Evolutionary conservation across 2,888 invertebrate species (phyloP).

Genomic region (Sepioteuthis lessoniana): DNA sequence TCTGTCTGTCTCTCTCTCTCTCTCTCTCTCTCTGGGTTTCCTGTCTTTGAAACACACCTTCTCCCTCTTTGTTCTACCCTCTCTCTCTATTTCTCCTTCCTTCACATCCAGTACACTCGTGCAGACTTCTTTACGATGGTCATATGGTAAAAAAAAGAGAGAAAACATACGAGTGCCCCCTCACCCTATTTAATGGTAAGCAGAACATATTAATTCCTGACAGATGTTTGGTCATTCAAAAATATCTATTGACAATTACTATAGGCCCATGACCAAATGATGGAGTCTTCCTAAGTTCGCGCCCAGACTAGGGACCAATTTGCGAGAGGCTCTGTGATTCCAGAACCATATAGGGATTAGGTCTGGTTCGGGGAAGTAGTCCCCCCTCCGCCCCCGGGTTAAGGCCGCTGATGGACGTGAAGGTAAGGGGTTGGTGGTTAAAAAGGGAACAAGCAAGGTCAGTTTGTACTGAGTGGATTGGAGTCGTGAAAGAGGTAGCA

Average conservation of each 20-base stretch:
- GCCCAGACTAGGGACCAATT: neutral
- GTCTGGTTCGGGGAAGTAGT: neutral
- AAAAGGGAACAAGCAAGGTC: neutral
- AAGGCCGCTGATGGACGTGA: neutral
- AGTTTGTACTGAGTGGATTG: neutral
- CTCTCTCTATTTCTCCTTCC: no score
- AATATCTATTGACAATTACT: neutral
- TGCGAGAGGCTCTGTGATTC: neutral
- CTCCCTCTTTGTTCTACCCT: no score
- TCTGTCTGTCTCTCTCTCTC: no score
- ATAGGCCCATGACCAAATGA: neutral
- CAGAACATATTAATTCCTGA: neutral
- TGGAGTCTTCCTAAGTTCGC: neutral
- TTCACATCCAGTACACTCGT: neutral
- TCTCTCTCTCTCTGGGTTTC: no score
- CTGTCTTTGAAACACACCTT: no score
- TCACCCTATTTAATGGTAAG: neutral
- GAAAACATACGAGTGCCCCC: no score
- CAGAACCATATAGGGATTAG: neutral
- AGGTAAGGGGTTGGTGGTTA: neutral
- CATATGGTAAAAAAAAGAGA: neutral
- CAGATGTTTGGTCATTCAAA: conserved; percentile 33
- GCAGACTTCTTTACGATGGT: no score
- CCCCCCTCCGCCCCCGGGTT: no score
- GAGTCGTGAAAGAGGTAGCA: neutral